phyloP scores from a whole-genome alignment of 2,888 invertebrate species.

The Drosophila hamatofila region DNA sequence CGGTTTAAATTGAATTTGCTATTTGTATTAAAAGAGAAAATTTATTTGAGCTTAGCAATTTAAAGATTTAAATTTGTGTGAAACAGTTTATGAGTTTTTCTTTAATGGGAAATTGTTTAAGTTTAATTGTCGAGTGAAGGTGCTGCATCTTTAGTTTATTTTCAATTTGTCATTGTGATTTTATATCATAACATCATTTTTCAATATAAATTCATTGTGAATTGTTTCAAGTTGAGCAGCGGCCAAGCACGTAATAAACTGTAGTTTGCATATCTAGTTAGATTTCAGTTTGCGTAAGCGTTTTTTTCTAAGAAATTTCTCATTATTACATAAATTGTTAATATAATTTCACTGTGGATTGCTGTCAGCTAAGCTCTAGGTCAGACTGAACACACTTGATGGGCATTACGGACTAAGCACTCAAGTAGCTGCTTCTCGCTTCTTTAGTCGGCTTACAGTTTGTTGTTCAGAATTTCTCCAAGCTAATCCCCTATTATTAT shows the following conservation, averaged over 20 bases:
- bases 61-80: not conserved
- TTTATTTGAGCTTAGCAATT: not conserved
- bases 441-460: too few species aligned
- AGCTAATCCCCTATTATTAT: not conserved
- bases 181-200: too few species aligned
- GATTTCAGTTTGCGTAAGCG: too few species aligned
- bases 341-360: not conserved
- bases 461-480: not conserved
- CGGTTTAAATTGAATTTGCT: not conserved
- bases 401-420: not conserved
- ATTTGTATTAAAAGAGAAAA: not conserved
- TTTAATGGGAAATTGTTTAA: not conserved
- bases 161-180: too few species aligned
- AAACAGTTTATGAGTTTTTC: not conserved
- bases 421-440: too few species aligned
- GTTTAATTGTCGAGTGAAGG: too few species aligned
- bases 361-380: not conserved
- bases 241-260: not conserved
- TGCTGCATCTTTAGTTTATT: too few species aligned
- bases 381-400: not conserved
- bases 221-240: not conserved
- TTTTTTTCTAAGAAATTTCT: not conserved
- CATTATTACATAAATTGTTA: not conserved
- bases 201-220: too few species aligned
- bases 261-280: too few species aligned